Conservation (phyloP, 1,140 invertebrate genomes). For the Diuraphis noxia region DNA sequence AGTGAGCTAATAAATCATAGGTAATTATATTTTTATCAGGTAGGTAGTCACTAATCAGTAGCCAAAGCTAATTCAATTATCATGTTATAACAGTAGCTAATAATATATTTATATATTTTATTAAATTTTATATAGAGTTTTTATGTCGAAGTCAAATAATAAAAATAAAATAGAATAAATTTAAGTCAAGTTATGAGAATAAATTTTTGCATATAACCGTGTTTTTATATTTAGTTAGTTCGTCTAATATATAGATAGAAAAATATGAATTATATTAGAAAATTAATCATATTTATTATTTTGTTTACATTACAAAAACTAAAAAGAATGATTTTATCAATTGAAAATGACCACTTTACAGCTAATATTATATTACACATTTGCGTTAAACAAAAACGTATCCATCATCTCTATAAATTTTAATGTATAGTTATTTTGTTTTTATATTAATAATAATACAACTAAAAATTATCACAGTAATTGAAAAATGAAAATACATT, state of each 20-base stretch:
- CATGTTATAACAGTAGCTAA: too few relatives aligned
- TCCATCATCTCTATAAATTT: not conserved
- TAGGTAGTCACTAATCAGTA: too few relatives aligned
- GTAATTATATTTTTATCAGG: too few relatives aligned
- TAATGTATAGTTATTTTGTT: not conserved
- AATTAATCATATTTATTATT: not conserved
- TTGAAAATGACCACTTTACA: not conserved
- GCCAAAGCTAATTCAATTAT: too few relatives aligned
- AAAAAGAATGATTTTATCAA: not conserved
- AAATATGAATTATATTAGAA: not conserved
- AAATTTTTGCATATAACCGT: not conserved
- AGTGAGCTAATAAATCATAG: too few relatives aligned
- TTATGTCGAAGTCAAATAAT: not conserved
- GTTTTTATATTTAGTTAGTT: not conserved
- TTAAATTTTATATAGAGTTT: too few relatives aligned
- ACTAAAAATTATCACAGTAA: conserved; percentile 52
- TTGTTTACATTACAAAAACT: not conserved
- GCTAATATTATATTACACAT: not conserved
- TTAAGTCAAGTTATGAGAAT: not conserved
- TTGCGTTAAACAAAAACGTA: not conserved
- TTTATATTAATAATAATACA: conserved; percentile 33
- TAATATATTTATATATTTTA: too few relatives aligned
- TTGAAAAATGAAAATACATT: conserved; percentile 41
- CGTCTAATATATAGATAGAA: not conserved
- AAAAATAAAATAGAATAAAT: not conserved